phyloP scores from a whole-genome alignment of 2,797 vertebrate genomes.

The Sebastes glaucus region DNA sequence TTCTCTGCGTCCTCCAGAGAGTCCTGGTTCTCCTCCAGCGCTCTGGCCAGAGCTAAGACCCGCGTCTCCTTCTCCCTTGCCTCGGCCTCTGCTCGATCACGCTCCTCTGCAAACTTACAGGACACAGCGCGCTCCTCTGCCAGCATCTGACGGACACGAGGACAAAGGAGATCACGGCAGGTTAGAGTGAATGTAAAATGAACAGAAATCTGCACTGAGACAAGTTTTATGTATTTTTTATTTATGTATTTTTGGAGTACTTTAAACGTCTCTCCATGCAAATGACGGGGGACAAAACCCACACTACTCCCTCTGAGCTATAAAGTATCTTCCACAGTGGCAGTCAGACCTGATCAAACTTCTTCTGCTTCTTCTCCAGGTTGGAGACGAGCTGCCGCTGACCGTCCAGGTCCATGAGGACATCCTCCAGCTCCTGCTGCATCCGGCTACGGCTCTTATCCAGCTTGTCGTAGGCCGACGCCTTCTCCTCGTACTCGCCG shows the following conservation, averaged over 20 bases:
- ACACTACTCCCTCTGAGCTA: neutral
- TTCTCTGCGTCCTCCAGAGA: constrained; percentile 92
- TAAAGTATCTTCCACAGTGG: rapidly evolving
- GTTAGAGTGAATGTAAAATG: too few species aligned
- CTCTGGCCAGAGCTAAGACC: constrained; percentile 87
- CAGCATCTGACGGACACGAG: constrained; percentile 83
- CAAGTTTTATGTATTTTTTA: too few species aligned
- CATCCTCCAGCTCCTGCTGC: constrained; percentile 96
- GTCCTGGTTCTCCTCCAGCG: constrained; percentile 90
- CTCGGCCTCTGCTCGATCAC: constrained; percentile 93
- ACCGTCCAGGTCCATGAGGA: constrained; percentile 92
- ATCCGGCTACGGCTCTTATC: constrained; percentile 94
- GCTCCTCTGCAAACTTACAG: constrained; percentile 91
- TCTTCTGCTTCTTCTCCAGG: constrained; percentile 98
- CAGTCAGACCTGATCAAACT: constrained; percentile 92
- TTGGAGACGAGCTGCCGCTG: constrained; percentile 94
- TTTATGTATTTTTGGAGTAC: too few species aligned
- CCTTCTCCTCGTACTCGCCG: constrained; percentile 93
- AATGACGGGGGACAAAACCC: neutral
- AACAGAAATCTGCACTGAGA: too few species aligned
- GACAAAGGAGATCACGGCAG: neutral
- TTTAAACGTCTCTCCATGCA: neutral
- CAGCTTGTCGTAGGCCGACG: constrained; percentile 92
- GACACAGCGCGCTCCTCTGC: constrained; percentile 95
- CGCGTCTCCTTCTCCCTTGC: constrained; percentile 95